Evolutionary conservation across 2,888 invertebrate genomes (phyloP).

Genomic region (Agonopterix alstromeriana): DNA sequence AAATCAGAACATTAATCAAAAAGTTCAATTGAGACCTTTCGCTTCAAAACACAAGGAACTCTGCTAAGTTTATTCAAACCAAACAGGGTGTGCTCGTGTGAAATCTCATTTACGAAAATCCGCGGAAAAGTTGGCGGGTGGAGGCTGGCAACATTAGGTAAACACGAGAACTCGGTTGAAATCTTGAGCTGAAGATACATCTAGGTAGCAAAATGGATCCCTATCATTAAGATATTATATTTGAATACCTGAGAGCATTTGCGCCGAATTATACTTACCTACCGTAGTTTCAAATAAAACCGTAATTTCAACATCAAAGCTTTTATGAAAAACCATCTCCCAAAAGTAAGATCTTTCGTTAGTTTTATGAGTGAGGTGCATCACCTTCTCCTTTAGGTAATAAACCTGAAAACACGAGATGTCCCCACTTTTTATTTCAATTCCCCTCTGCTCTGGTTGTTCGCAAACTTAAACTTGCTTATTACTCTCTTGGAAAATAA

Average conservation of each 20-base stretch:
- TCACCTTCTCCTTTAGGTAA: constrained; percentile 21
- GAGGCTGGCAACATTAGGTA: constrained; percentile 35
- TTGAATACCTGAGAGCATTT: no score
- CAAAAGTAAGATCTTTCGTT: no score
- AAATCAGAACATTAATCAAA: constrained; percentile 14
- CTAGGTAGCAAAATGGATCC: no score
- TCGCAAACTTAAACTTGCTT: no score
- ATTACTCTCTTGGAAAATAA: no score
- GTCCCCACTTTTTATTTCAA: constrained; percentile 52
- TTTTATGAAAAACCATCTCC: no score
- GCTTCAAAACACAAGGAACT: constrained; percentile 23
- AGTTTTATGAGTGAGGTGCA: background rate
- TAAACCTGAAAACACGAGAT: constrained; percentile 39
- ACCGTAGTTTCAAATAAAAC: no score
- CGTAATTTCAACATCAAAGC: no score
- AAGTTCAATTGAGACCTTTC: constrained; percentile 26
- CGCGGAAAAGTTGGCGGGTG: constrained; percentile 26
- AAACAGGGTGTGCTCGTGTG: constrained; percentile 36
- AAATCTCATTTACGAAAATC: constrained; percentile 47
- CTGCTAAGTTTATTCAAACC: constrained; percentile 35
- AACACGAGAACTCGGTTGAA: constrained; percentile 22
- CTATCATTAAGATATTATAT: no score
- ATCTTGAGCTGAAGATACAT: background rate
- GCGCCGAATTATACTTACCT: no score
- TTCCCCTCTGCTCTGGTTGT: constrained; percentile 29